Evolutionary conservation across 64 coral and sea anemone genomes (phyloP).

Genomic region (Actinia equina): DNA sequence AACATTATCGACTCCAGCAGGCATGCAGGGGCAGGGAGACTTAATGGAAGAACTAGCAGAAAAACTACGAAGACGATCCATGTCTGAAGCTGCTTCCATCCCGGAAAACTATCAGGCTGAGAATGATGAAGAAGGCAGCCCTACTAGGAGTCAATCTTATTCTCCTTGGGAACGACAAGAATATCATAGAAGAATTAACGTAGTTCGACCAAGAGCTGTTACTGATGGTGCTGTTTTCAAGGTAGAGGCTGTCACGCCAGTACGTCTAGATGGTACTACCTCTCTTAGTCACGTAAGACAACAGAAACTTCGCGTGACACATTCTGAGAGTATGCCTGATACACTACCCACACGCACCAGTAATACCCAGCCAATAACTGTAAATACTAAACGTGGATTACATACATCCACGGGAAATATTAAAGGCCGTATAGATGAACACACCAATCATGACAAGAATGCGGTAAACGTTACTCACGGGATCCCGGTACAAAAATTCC

Average conservation of each 20-base stretch:
- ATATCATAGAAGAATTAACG: neutral
- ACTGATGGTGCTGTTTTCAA: slow-evolving; percentile 37
- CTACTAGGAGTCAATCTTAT: neutral
- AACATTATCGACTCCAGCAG: slow-evolving; percentile 58
- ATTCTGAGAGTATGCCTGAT: slow-evolving; percentile 25
- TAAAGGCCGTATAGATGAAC: neutral
- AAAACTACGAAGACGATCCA: slow-evolving; percentile 27
- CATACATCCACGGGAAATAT: slow-evolving; percentile 38
- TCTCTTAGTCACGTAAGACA: neutral
- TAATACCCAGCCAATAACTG: slow-evolving; percentile 38
- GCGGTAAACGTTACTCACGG: neutral
- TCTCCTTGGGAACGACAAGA: slow-evolving; percentile 22
- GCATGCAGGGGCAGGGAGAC: neutral
- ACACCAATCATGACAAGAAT: neutral
- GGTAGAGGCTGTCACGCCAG: slow-evolving; percentile 31
- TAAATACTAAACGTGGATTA: slow-evolving; percentile 51
- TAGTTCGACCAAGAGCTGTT: slow-evolving; percentile 32
- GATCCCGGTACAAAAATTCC: neutral
- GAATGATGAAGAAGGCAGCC: neutral
- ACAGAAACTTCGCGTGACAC: neutral
- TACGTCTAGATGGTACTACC: neutral
- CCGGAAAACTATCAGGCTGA: neutral
- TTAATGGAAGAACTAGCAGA: slow-evolving; percentile 45
- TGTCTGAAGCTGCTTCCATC: neutral
- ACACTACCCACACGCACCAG: neutral